Base-by-base conservation (phyloP, 2,888 invertebrate species). In the Prenolepis imparis region DNA sequence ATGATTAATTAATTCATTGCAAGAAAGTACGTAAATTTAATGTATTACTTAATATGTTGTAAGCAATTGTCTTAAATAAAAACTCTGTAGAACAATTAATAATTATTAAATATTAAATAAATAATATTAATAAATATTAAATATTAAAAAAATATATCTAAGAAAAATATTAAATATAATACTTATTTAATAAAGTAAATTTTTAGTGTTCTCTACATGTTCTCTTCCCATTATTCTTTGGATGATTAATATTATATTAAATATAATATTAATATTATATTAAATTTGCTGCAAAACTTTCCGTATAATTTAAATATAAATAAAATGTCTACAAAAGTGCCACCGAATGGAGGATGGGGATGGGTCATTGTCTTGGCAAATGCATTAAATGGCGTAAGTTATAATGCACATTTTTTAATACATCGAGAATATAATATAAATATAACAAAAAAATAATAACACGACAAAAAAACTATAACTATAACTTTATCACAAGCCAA, bases 291-390 rank as follows among this genome's bases (percentile, higher is more conserved):
- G 1, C 52, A 52, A 48, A 18, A 48, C 18, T 48, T 48, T 48
- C n/a, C 2, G 52, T 1, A 32, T 21, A 12, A 61, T 21, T 48
- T 32, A 15, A 44, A 28, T 28, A 28, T 28, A 28, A 28, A 28
- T 36, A 64, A 80, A 72, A 80, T 80, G 78, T 9, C n/a, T 36
- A 89, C 68, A 39, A 92, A 92, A 85, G 85, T 93, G 48, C 96
- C 96, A 55, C 96, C 96, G 0, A 96, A 97, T 91, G 96, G 96
- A 84, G 96, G 96, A 18, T 97, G 96, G 93, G 96, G 96, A 18
- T 97, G 96, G 96, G 95, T 96, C 44, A 95, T 96, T 67, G 96
- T 96, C 15, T 92, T 96, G 74, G 96, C 96, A 0, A 96, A 95
- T 88, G 96, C 96, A 48, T 91, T 96, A 24, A 96, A 96, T 88